Evolutionary conservation across 37 sponge, comb jelly and placozoan species (phyloP).

Genomic region (Ephydatia muelleri): DNA sequence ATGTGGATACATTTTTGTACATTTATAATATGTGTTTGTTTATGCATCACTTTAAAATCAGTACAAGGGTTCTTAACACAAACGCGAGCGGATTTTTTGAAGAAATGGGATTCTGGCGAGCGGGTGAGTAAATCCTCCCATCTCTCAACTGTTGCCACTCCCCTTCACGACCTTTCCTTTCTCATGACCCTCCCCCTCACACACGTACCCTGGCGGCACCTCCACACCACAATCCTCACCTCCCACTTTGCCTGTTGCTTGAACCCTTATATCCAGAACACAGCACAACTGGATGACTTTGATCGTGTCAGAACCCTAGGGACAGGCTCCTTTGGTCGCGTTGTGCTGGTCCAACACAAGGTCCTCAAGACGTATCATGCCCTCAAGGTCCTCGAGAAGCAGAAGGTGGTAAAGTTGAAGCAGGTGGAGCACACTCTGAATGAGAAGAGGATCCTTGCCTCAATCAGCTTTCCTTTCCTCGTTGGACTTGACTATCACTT

Average conservation of each 20-base stretch:
- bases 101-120: slow-evolving; percentile 81
- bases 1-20: neutral
- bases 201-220: slow-evolving; percentile 23
- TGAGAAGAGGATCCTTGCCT: slow-evolving; percentile 93
- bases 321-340: slow-evolving; percentile 98
- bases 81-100: slow-evolving; percentile 88
- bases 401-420: slow-evolving; percentile 98
- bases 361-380: slow-evolving; percentile 74
- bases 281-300: slow-evolving; percentile 84
- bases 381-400: slow-evolving; percentile 97
- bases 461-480: slow-evolving; percentile 95
- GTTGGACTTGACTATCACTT: slow-evolving; percentile 87
- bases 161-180: neutral
- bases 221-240: slow-evolving; percentile 11
- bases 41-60: slow-evolving; percentile 13
- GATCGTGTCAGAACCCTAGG: slow-evolving; percentile 96
- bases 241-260: neutral
- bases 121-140: slow-evolving; percentile 18
- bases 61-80: slow-evolving; percentile 91
- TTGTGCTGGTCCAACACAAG: slow-evolving; percentile 93
- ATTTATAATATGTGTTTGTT: neutral
- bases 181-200: slow-evolving; percentile 10
- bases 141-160: neutral
- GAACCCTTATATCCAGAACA: slow-evolving; percentile 47
- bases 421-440: slow-evolving; percentile 99